phyloP scores from a whole-genome alignment of 1,140 invertebrate species.

The Condylostylus longicornis region DNA sequence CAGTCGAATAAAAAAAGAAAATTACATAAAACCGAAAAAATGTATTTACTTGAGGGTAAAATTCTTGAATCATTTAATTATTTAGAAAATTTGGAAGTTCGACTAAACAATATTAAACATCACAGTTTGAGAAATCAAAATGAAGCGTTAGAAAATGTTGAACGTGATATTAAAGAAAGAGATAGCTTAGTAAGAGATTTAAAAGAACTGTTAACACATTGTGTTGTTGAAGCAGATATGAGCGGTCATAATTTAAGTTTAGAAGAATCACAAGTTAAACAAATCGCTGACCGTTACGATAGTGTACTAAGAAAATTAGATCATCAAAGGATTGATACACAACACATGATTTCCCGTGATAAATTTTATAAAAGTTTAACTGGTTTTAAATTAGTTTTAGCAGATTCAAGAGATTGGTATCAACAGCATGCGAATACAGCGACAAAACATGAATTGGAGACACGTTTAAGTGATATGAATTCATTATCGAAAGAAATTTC shows the following conservation, averaged over 20 bases:
- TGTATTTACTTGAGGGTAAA: slow-evolving; percentile 16
- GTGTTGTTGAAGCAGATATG: slow-evolving; percentile 20
- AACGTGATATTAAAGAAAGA: slow-evolving; percentile 10
- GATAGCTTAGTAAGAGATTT: slow-evolving; percentile 13
- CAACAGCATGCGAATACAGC: slow-evolving; percentile 27
- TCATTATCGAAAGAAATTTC: slow-evolving; percentile 23
- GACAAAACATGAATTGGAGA: slow-evolving; percentile 22
- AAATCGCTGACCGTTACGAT: slow-evolving; percentile 22
- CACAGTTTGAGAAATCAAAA: slow-evolving; percentile 24
- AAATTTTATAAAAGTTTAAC: slow-evolving; percentile 30
- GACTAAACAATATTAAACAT: slow-evolving; percentile 18
- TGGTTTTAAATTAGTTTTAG: slow-evolving; percentile 26
- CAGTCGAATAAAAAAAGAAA: slow-evolving; percentile 25
- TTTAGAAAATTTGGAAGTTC: slow-evolving; percentile 23
- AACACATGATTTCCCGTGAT: slow-evolving; percentile 19
- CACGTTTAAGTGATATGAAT: slow-evolving; percentile 28
- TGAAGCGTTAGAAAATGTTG: slow-evolving; percentile 15
- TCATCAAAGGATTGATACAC: slow-evolving; percentile 15
- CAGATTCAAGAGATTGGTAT: slow-evolving; percentile 30
- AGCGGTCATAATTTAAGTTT: slow-evolving; percentile 16
- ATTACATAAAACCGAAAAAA: slow-evolving; percentile 22
- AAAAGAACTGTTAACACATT: slow-evolving; percentile 20
- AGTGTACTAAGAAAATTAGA: slow-evolving; percentile 11
- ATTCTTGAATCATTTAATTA: slow-evolving; percentile 20
- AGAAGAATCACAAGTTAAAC: slow-evolving; percentile 21